phyloP scores from a whole-genome alignment of 1,140 invertebrate species.

The Bradynema listronoti region DNA sequence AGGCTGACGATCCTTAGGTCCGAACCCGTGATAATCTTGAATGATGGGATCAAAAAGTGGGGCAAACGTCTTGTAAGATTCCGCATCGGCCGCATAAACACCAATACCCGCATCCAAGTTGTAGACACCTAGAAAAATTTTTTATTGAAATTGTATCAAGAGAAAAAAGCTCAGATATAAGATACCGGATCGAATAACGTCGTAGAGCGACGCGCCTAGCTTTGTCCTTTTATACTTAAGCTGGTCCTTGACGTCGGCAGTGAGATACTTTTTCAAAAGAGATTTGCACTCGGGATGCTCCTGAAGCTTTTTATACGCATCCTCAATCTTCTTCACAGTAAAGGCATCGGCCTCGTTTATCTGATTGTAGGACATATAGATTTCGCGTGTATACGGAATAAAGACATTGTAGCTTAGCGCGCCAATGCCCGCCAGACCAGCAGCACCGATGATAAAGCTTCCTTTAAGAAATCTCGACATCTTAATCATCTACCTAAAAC shows the following conservation, averaged over 20 bases:
- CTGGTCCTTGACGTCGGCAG: slow-evolving; percentile 78
- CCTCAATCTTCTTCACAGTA: slow-evolving; percentile 70
- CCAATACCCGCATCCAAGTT: slow-evolving; percentile 71
- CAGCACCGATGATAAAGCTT: too few species aligned
- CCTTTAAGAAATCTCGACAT: too few species aligned
- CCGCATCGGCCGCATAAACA: slow-evolving; percentile 89
- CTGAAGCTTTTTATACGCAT: slow-evolving; percentile 64
- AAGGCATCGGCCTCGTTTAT: slow-evolving; percentile 36
- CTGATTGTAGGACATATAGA: slow-evolving; percentile 8
- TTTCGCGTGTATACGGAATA: slow-evolving; percentile 14
- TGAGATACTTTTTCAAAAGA: slow-evolving; percentile 84
- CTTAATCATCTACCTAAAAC: too few species aligned
- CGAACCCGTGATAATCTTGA: slow-evolving; percentile 83
- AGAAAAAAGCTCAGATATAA: slow-evolving; percentile 6
- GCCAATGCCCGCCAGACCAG: too few species aligned
- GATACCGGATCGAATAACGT: slow-evolving; percentile 46
- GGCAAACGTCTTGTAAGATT: slow-evolving; percentile 79
- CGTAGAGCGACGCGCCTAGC: slow-evolving; percentile 44
- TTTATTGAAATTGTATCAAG: background rate
- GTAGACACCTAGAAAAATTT: slow-evolving; percentile 67
- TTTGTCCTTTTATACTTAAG: slow-evolving; percentile 38
- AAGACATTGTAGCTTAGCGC: too few species aligned
- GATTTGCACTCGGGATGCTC: slow-evolving; percentile 69
- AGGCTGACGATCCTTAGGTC: slow-evolving; percentile 73
- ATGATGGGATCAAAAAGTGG: slow-evolving; percentile 91